Evolutionary conservation across 2,888 invertebrate genomes (phyloP).

Genomic region (Teleiodes luculella): DNA sequence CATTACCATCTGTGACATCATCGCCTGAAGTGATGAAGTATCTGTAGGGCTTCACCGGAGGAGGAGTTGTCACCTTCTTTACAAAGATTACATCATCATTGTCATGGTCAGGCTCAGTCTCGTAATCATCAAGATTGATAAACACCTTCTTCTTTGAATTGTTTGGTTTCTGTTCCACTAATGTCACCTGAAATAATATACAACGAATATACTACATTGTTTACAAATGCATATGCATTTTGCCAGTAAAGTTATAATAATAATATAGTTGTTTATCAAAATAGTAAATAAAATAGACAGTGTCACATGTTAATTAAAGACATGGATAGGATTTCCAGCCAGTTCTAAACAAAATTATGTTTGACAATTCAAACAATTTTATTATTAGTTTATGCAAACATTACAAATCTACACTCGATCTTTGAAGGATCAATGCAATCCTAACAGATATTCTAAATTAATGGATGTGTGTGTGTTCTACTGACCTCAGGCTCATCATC

Average conservation of each 20-base stretch:
- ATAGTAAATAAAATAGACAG: neutral
- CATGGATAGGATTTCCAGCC: too few relatives aligned
- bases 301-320: too few relatives aligned
- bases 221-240: neutral
- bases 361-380: neutral
- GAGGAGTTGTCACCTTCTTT: constrained; percentile 50
- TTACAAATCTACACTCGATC: too few relatives aligned
- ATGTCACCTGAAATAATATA: constrained; percentile 48
- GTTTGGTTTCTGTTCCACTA: constrained; percentile 48
- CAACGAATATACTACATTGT: too few relatives aligned
- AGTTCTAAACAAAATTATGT: neutral
- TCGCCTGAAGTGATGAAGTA: constrained; percentile 41
- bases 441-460: too few relatives aligned
- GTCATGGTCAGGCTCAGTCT: constrained; percentile 38
- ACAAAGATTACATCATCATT: constrained; percentile 65
- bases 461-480: neutral
- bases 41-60: constrained; percentile 50
- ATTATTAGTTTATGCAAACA: too few relatives aligned
- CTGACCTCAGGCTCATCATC: constrained; percentile 55
- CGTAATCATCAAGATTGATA: constrained; percentile 56
- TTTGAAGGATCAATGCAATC: too few relatives aligned
- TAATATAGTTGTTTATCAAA: neutral
- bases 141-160: constrained; percentile 49
- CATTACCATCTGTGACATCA: constrained; percentile 32
- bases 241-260: neutral